A percentile compares a stretch with the other conserved stretches of the same genome.
Conservation (phyloP, 2,888 invertebrate species). For the Eristalinus sepulchralis region DNA sequence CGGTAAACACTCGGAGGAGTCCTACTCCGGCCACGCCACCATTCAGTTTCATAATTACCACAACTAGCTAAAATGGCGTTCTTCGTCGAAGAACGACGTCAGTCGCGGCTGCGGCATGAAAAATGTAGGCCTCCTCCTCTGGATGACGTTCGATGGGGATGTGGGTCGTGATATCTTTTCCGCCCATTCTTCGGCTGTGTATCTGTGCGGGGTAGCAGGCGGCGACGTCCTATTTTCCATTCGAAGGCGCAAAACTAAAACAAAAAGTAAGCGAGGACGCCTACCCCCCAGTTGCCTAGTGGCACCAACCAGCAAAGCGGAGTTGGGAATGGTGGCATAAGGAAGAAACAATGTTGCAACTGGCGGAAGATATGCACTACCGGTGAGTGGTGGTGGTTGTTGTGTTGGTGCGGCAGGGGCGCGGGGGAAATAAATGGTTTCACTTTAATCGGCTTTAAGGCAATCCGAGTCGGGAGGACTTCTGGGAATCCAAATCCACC, state of each 20-base stretch:
- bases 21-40: not conserved
- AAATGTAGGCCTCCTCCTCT: not conserved
- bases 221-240: not conserved
- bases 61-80: conserved; percentile 15
- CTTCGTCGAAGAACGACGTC: not conserved
- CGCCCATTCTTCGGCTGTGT: not conserved
- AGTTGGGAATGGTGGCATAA: not conserved
- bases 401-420: no score
- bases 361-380: not conserved
- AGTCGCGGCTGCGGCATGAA: not conserved
- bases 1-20: conserved; percentile 23
- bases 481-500: not conserved
- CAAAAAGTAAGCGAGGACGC: not conserved
- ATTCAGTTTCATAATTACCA: conserved; percentile 43
- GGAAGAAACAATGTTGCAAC: not conserved
- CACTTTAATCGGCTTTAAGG: not conserved
- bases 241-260: not conserved
- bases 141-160: not conserved
- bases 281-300: conserved; percentile 27
- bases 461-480: not conserved
- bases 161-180: not conserved
- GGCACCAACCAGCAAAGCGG: not conserved
- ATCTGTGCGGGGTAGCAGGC: not conserved
- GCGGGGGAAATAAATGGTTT: not conserved
- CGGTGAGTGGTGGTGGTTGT: not conserved